Conservation (phyloP, 2,797 vertebrate species). For the Sebastes cheni region DNA sequence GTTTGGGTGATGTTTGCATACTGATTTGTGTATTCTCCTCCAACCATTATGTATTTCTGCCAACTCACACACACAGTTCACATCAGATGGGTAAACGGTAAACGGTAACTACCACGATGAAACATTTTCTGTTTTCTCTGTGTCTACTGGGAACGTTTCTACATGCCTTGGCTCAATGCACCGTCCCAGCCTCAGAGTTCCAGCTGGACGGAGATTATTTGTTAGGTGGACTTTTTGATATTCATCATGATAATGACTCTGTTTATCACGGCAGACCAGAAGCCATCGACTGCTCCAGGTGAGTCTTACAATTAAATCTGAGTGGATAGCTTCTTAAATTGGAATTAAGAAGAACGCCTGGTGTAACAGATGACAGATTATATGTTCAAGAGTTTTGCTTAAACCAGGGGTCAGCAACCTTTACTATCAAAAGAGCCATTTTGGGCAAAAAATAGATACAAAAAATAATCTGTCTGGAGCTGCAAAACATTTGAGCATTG, state of each 20-base stretch:
- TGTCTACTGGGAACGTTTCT: conserved; percentile 36
- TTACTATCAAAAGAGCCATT: too few relatives aligned
- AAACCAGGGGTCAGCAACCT: too few relatives aligned
- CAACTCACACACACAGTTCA: neutral
- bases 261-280: conserved; percentile 38
- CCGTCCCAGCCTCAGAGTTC: conserved; percentile 63
- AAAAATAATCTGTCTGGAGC: too few relatives aligned
- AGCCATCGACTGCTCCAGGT: conserved; percentile 70
- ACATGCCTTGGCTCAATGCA: neutral
- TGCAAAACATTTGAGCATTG: too few relatives aligned
- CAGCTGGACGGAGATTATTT: conserved; percentile 72
- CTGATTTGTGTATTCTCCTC: conserved; percentile 53
- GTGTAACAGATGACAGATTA: neutral
- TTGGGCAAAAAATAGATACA: too few relatives aligned
- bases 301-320: conserved; percentile 30
- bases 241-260: conserved; percentile 48
- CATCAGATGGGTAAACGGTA: neutral
- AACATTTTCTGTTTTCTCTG: conserved; percentile 7
- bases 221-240: conserved; percentile 77
- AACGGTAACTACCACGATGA: conserved; percentile 19
- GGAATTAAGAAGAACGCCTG: neutral
- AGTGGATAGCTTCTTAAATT: neutral
- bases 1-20: conserved; percentile 45
- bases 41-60: neutral
- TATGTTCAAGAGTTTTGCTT: neutral